Evolutionary conservation across 2,113 vertebrate species (phyloP).

Genomic region (Leptocoma aspasia): DNA sequence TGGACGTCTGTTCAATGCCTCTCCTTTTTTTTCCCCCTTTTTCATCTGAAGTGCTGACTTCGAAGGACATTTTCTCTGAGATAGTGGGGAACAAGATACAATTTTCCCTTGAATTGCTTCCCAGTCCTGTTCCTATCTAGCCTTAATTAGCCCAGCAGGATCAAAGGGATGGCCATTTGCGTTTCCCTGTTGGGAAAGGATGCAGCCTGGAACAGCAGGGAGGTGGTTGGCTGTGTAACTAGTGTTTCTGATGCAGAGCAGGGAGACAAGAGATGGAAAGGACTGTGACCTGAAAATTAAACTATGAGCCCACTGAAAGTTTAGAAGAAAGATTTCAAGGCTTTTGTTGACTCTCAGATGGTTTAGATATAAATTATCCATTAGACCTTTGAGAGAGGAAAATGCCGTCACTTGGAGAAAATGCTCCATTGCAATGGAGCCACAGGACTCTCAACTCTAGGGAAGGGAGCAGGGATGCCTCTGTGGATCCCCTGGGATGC

Average conservation of each 20-base stretch:
- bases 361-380: neutral
- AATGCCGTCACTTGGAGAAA: neutral
- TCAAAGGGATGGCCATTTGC: neutral
- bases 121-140: neutral
- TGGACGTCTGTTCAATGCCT: neutral
- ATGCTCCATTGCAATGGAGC: neutral
- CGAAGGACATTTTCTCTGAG: neutral
- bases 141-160: neutral
- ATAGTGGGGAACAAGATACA: neutral
- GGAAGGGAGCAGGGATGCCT: neutral
- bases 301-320: neutral
- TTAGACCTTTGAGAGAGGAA: neutral
- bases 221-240: neutral
- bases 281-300: neutral
- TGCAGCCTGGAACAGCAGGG: neutral
- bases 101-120: neutral
- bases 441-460: neutral
- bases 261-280: neutral
- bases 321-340: neutral
- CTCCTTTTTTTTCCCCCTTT: too few species aligned
- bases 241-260: neutral
- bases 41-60: neutral
- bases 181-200: neutral
- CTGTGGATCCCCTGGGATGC: rapidly evolving
- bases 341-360: neutral